Conservation (phyloP, 2,888 invertebrate genomes). For the Antheraea yamamai region DNA sequence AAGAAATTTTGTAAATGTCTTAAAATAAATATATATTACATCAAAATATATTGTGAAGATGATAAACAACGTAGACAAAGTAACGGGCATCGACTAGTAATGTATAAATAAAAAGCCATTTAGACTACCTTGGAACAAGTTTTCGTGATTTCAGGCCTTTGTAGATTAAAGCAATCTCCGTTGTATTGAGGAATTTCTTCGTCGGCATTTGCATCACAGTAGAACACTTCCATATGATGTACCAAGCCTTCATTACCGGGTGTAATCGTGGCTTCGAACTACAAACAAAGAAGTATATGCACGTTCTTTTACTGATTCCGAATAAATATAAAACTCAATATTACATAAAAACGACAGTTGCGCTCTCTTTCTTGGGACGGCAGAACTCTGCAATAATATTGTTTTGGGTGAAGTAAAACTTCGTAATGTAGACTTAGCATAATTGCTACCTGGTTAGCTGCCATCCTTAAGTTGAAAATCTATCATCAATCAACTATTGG, state of each 20-base stretch:
- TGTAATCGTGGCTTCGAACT: conserved; percentile 94
- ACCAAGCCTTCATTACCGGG: conserved; percentile 92
- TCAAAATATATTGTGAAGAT: too few relatives aligned
- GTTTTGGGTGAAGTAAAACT: too few relatives aligned
- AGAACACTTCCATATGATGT: conserved; percentile 99
- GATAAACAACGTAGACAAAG: too few relatives aligned
- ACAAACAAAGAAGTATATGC: conserved; percentile 23
- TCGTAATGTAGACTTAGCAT: too few relatives aligned
- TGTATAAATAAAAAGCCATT: not conserved
- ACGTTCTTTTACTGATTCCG: too few relatives aligned
- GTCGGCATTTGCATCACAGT: conserved; percentile 89
- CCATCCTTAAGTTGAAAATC: not conserved
- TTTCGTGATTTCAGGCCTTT: conserved; percentile 88
- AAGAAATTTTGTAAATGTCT: too few relatives aligned
- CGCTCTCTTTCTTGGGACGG: too few relatives aligned
- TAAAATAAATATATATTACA: too few relatives aligned
- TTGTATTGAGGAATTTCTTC: conserved; percentile 89
- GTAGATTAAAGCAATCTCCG: conserved; percentile 90
- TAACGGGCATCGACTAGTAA: too few relatives aligned
- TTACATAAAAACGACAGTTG: too few relatives aligned
- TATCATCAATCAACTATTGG: not conserved
- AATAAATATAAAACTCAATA: too few relatives aligned
- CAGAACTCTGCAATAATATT: too few relatives aligned
- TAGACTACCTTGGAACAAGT: conserved; percentile 83
- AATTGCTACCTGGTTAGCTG: not conserved